Evolutionary conservation across 2,113 vertebrate genomes (phyloP).

Genomic region (Scortum barcoo): DNA sequence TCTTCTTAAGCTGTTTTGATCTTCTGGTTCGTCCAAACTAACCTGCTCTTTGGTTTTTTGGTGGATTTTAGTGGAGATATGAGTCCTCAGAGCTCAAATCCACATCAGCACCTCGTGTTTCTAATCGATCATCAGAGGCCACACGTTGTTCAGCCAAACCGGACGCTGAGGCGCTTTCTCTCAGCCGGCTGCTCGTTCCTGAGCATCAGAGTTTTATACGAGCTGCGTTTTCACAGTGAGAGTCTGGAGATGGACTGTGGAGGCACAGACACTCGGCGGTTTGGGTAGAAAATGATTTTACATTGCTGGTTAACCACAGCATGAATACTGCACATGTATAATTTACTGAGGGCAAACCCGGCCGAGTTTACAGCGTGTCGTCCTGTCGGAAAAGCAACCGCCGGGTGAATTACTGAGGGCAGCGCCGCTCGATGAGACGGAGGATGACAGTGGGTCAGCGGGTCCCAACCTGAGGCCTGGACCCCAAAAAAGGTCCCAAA

Average conservation of each 20-base stretch:
- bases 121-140: conserved; percentile 19
- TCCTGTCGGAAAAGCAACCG: conserved; percentile 49
- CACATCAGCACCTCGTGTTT: not conserved
- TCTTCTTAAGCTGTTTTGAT: not conserved
- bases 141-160: conserved; percentile 11
- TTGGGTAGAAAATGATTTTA: conserved; percentile 78
- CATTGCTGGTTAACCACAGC: conserved; percentile 80
- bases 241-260: conserved; percentile 52
- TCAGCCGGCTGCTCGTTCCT: conserved; percentile 59
- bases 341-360: conserved; percentile 70
- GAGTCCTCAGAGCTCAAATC: not conserved
- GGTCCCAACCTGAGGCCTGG: not conserved
- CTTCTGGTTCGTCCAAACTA: not conserved
- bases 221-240: conserved; percentile 24
- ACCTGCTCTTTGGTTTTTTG: not conserved
- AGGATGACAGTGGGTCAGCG: conserved; percentile 29
- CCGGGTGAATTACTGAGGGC: conserved; percentile 42
- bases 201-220: conserved; percentile 28
- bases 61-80: no score
- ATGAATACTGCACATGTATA: conserved; percentile 73
- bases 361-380: conserved; percentile 56
- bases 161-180: conserved; percentile 20
- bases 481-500: not conserved
- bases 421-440: conserved; percentile 29
- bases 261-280: conserved; percentile 60